phyloP scores from a whole-genome alignment of 2,797 vertebrate species.

The Anas capensis region DNA sequence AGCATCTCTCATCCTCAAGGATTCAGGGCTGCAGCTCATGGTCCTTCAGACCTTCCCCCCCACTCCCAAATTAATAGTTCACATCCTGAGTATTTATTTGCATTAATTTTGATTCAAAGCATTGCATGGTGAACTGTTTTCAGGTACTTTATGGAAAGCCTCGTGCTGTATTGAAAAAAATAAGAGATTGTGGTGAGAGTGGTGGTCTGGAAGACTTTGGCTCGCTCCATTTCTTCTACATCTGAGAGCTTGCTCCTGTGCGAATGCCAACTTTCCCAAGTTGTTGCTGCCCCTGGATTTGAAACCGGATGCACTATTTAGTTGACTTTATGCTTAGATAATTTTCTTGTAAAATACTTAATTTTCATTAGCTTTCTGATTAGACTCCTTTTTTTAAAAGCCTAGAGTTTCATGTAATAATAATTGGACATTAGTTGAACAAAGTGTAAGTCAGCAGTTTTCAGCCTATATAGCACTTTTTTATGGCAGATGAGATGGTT shows the following conservation, averaged over 20 bases:
- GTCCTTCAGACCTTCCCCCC: not conserved
- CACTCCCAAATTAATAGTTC: accelerated
- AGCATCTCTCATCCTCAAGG: not conserved
- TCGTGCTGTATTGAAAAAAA: not conserved
- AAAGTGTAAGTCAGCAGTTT: conserved; percentile 33
- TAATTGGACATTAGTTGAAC: conserved; percentile 36
- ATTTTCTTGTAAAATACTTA: conserved; percentile 26
- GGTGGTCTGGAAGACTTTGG: not conserved
- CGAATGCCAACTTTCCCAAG: not conserved
- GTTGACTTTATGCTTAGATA: conserved; percentile 19
- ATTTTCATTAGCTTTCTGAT: conserved; percentile 48
- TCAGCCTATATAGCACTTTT: not conserved
- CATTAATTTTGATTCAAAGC: not conserved
- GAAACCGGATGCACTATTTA: not conserved
- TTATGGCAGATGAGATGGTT: not conserved
- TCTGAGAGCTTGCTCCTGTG: not conserved
- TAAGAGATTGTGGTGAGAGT: not conserved
- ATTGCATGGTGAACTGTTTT: not conserved
- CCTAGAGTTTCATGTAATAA: not conserved
- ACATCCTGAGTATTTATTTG: not conserved
- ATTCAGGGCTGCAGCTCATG: not conserved
- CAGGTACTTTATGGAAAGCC: not conserved
- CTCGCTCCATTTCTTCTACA: accelerated
- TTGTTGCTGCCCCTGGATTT: not conserved
- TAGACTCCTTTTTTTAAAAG: not conserved